A percentile compares a stretch with the other conserved stretches of the same genome.
These are phyloP conservation scores for Aromia moschata DNA, from an alignment of 2,888 invertebrate species.

Conservation along the genomic window DNA sequence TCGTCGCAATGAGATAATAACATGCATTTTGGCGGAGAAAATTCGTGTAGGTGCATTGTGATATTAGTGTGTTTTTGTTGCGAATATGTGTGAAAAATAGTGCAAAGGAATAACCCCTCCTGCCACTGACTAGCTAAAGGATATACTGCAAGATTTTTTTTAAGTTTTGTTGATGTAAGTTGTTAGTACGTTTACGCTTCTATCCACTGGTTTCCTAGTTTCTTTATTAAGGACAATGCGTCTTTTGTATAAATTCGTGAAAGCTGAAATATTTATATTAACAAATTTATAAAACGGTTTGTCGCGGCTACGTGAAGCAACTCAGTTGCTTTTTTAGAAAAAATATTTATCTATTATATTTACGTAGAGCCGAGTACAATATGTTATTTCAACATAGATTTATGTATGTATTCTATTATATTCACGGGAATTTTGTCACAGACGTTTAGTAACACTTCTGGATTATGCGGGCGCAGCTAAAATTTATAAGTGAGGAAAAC, in stretches of 20 bases:
- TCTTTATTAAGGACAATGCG: constrained; percentile 11
- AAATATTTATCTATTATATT: constrained; percentile 1
- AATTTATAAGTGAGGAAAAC: no score
- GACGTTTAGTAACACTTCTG: no score
- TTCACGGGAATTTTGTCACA: no score
- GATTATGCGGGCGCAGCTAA: no score
- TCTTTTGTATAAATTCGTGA: constrained; percentile 15
- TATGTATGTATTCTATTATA: no score
- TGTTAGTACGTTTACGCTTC: constrained; percentile 5
- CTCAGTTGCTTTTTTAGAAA: constrained; percentile 9
- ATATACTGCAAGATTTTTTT: constrained; percentile 9
- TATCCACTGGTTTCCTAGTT: constrained; percentile 10
- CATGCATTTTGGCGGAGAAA: constrained; percentile 8
- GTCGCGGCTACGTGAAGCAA: neutral
- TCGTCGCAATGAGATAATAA: constrained; percentile 1
- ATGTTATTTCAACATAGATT: neutral
- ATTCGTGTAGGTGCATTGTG: constrained; percentile 21
- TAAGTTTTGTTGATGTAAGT: constrained; percentile 22
- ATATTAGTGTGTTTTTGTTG: constrained; percentile 24
- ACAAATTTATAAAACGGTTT: neutral
- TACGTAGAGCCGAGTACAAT: neutral
- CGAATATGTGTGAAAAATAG: constrained; percentile 15
- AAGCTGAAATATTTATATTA: constrained; percentile 10
- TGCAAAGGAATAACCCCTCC: constrained; percentile 24
- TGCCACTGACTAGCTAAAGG: constrained; percentile 21